Evolutionary conservation across 1,140 invertebrate genomes (phyloP).

Genomic region (Oreohelix idahoensis): DNA sequence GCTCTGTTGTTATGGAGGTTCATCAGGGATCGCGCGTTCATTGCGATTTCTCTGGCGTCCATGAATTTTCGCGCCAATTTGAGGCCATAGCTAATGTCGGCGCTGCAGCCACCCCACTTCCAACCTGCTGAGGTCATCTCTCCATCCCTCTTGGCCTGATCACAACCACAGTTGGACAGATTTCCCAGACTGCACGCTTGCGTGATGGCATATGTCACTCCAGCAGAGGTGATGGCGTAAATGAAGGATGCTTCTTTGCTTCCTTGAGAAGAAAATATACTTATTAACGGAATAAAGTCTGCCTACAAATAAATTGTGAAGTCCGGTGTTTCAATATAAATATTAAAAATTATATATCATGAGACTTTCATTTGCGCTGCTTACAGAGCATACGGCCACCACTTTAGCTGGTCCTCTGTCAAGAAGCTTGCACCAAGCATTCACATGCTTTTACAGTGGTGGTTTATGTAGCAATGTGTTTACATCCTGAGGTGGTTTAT

Average conservation of each 20-base stretch:
- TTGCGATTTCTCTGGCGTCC: slow-evolving; percentile 73
- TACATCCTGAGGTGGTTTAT: no score
- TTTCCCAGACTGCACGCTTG: slow-evolving; percentile 88
- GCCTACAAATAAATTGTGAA: no score
- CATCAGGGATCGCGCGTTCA: slow-evolving; percentile 87
- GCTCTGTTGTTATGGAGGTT: slow-evolving; percentile 96
- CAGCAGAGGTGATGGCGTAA: slow-evolving; percentile 82
- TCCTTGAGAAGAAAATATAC: no score
- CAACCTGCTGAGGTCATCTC: slow-evolving; percentile 58
- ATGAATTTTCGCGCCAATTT: slow-evolving; percentile 76
- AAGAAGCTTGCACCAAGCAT: no score
- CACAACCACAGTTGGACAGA: slow-evolving; percentile 88
- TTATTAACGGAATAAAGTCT: no score
- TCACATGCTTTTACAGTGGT: no score
- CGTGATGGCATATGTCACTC: slow-evolving; percentile 87
- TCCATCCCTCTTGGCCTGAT: slow-evolving; percentile 63
- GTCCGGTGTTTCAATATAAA: no score
- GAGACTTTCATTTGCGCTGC: no score
- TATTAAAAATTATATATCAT: no score
- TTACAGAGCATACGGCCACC: no score
- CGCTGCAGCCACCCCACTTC: slow-evolving; percentile 75
- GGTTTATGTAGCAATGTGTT: no score
- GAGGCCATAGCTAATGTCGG: slow-evolving; percentile 77
- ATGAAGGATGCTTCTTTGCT: slow-evolving; percentile 76
- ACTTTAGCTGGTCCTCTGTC: no score